Evolutionary conservation across 92 coral and sea anemone genomes (phyloP), one percentile per base, ranked within the genome.

Genomic region (Phenganax marumi): DNA sequence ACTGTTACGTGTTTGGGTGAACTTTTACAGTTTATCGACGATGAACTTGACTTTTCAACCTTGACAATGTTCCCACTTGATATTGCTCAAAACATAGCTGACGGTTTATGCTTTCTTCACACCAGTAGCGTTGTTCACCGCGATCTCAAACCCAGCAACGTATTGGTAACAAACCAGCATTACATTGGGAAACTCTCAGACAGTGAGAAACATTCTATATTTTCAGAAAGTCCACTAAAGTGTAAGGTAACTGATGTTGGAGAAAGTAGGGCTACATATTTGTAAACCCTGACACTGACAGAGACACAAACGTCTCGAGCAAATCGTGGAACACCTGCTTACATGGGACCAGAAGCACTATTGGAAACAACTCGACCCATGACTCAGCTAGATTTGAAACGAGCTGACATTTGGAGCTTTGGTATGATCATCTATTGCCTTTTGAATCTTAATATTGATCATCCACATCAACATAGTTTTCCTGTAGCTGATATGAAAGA

Each of bases 211-310:
- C 16, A 7, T 54, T 14, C 79, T 52, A 12, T 17, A 13, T 81
- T 73, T 63, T 47, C 56, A 17, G 66, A 50, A 61, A 21, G 51
- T 25, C 87, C 81, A 12, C 47, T 87, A 0, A 26, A 43, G 3
- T 87, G 87, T 84, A 84, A 84, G 65, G 49, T 88, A 13, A 73
- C 90, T 6, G 86, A 88, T 73, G 79, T 88, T 68, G 88, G 88
- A 7, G 88, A 84, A 56, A 88, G 83, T 72, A 60, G 89, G 46
- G 68, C 89, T 14, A 61, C 50, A 0, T 51, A 70, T 18, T 60
- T 86, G 17, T 82, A 86, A 57, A 86, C 85, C 22, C 57, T 56
- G 22, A n/a, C 81, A 51, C 62, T 63, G 6, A 21, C 81, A 2
- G 43, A 58, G 43, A 7, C 89, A 5, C 72, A 73, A 7, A 86